These are phyloP conservation scores for Drosophila kepulauana DNA, from an alignment of 1,140 invertebrate genomes.

Conservation along the genomic window DNA sequence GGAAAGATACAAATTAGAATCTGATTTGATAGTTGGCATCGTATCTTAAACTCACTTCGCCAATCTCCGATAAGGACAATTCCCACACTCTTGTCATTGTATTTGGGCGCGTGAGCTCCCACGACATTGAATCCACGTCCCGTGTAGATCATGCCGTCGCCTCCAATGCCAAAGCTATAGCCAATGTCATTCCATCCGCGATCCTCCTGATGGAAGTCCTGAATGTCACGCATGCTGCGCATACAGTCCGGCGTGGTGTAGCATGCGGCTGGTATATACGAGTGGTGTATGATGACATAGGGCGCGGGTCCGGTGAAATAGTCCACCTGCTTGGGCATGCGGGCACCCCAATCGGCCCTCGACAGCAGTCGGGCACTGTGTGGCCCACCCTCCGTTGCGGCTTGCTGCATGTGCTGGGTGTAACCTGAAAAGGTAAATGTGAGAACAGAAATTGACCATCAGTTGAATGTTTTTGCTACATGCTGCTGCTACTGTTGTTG, in stretches of 20 bases:
- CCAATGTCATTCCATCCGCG: slow-evolving; percentile 90
- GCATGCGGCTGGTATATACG: slow-evolving; percentile 88
- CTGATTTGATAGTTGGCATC: not conserved
- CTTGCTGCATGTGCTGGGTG: slow-evolving; percentile 69
- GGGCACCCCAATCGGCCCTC: slow-evolving; percentile 88
- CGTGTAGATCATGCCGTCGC: slow-evolving; percentile 91
- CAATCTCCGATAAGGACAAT: slow-evolving; percentile 91
- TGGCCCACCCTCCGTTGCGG: slow-evolving; percentile 15
- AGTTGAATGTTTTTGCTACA: slow-evolving; percentile 32
- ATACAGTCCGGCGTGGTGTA: slow-evolving; percentile 85
- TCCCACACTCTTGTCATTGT: slow-evolving; percentile 90
- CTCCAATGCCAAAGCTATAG: slow-evolving; percentile 92
- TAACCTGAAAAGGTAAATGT: slow-evolving; percentile 53
- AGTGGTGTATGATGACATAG: slow-evolving; percentile 92
- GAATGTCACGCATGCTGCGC: slow-evolving; percentile 87
- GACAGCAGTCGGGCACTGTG: slow-evolving; percentile 81
- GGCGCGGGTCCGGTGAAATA: slow-evolving; percentile 88
- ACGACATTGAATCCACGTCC: slow-evolving; percentile 90
- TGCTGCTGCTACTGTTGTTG: not conserved
- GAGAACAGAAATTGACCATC: not conserved
- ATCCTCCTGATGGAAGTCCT: slow-evolving; percentile 87
- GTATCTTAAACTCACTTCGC: slow-evolving; percentile 85
- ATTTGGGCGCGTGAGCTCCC: slow-evolving; percentile 90
- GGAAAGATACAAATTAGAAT: not conserved
- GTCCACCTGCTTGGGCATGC: slow-evolving; percentile 85